Base-by-base conservation (phyloP, 2,797 vertebrate species). In the Pseudomugil tenellus region DNA sequence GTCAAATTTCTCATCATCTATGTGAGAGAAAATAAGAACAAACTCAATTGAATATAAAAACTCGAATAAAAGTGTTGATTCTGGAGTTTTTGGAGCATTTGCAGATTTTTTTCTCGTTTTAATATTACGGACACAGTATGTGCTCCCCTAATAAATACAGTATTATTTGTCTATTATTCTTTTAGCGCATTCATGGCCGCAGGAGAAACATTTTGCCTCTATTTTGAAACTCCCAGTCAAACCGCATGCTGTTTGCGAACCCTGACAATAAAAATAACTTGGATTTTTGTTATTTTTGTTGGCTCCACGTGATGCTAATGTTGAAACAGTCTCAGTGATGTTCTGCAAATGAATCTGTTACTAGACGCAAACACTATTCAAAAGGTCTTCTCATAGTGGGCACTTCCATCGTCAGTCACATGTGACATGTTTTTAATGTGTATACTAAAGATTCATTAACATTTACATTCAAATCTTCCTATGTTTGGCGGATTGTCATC, bases 401-500 rank as follows among this genome's bases (percentile, higher is more conserved):
- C 37, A 48, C 62, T 35, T 65, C 46, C 52, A 23, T 51, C 66
- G 55, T 34, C 56, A 12, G 69, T 61, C 54, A 31, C 63, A 73
- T 72, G 66, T 48, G 66, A 58, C 53, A 21, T 51, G 67, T 55
- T 65, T 67, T 68, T 55, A 73, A 79, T 63, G 65, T 23, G 41
- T 43, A 19, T 35, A 55, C 55, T 59, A 23, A 62, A 72, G 64
- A 77, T 70, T 57, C 10, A 0, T 46, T 17, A 67, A 62, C 17
- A 60, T 76, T 71, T 48, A 16, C 49, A 62, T 70, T 64, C 54
- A 56, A 56, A 73, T 73, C 66, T 67, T 48, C 37, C 63, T 57
- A 51, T 51, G 77, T 80, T 84, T 74, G 72, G 67, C 75, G 74
- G 72, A 72, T 77, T 84, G 79, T 80, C 72, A 81, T 85, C 71